These are phyloP conservation scores for Camponotus pennsylvanicus DNA, from an alignment of 1,140 invertebrate species.

Conservation along the genomic window DNA sequence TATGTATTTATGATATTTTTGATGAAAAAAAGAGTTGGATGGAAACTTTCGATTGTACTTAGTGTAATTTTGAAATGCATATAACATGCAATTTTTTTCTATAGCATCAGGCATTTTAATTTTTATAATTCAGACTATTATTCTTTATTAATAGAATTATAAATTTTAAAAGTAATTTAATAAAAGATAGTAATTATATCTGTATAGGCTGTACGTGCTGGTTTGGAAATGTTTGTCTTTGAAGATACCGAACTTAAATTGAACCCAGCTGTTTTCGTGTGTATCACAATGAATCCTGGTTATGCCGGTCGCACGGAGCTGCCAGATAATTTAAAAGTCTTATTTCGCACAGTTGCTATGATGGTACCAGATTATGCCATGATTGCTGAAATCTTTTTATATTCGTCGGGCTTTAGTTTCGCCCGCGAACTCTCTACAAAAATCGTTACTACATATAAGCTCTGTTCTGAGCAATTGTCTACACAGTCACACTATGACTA, in stretches of 20 bases:
- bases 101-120: no score
- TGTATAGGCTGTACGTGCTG: constrained; percentile 92
- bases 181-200: constrained; percentile 77
- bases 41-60: no score
- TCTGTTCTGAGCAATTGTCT: constrained; percentile 96
- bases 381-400: constrained; percentile 96
- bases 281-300: constrained; percentile 98
- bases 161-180: background rate
- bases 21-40: no score
- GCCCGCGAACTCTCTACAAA: constrained; percentile 94
- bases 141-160: no score
- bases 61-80: no score
- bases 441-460: constrained; percentile 95
- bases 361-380: constrained; percentile 98
- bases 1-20: no score
- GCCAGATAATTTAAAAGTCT: constrained; percentile 96
- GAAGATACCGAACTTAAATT: constrained; percentile 94
- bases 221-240: constrained; percentile 92
- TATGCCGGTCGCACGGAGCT: constrained; percentile 95
- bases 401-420: constrained; percentile 95
- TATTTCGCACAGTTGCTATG: constrained; percentile 97
- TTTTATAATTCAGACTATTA: no score
- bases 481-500: constrained; percentile 96
- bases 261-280: constrained; percentile 94
- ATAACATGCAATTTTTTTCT: no score